Base-by-base conservation (phyloP, 2,888 invertebrate species). In the Acanthoscelides obtectus region DNA sequence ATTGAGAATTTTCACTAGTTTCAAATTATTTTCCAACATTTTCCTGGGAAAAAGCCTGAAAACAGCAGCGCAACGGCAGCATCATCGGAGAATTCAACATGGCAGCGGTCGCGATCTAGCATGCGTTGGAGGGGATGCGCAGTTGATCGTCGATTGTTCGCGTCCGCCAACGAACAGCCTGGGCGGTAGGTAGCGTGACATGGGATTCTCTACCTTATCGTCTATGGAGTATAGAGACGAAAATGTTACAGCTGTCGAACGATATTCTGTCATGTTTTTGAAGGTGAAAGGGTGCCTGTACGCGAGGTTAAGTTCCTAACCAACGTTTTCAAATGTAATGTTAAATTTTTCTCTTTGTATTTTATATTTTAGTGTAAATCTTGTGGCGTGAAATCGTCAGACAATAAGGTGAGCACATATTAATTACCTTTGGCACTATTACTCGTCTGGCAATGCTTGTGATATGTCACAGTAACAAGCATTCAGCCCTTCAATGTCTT, bases 1-100 rank as follows among this genome's bases (percentile, higher is more conserved):
- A 67, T 45, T 22, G 70, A 67, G 20, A 27, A 68, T 68, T 64
- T 67, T 72, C 67, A 25, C 74, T 68, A 67, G 68, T 71, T 73
- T 73, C 74, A 76, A 78, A 76, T 73, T 66, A 69, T 75, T 72
- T 72, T 73, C 72, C 71, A 65, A 66, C 68, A 65, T 66, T 71
- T 70, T 74, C 25, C 22, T 67, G 68, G 27, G 45, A 66, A 20
- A 72, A 71, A 70, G 71, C 27, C 71, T 66, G 22, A 73, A 75
- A 76, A 75, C 72, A 72, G 72, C 67, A 74, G 66, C 68, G 64
- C 21, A 66, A 67, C 76, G 74, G 82, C 82, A 83, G 82, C 83
- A 83, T 83, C 77, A 79, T 83, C 82, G 82, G 68, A 75, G 75
- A 77, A 81, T 82, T 81, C 83, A 85, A 83, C 80, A 85, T 85